These are phyloP conservation scores for Sporophila hypoxantha DNA, from an alignment of 2,113 vertebrate genomes.

Conservation along the genomic window DNA sequence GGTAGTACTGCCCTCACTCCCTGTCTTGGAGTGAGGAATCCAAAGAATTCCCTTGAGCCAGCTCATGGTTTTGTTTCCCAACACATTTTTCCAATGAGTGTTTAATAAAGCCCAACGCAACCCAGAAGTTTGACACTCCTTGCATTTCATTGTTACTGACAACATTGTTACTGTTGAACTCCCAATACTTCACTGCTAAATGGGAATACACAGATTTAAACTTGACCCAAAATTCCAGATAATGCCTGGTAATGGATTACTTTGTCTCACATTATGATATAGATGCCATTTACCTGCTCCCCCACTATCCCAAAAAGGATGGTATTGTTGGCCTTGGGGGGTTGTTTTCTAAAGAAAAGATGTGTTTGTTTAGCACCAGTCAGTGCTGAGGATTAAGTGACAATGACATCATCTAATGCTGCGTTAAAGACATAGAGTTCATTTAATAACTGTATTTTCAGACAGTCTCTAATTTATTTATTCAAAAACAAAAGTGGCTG, in stretches of 20 bases:
- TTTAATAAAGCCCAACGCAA: accelerated
- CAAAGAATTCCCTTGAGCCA: neutral
- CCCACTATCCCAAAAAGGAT: neutral
- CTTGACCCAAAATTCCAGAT: neutral
- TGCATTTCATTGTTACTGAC: too few relatives aligned
- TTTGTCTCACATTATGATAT: neutral
- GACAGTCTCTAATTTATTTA: neutral
- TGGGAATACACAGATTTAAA: neutral
- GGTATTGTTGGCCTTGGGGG: accelerated
- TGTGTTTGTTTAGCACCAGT: neutral
- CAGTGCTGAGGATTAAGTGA: neutral
- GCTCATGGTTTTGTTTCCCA: neutral
- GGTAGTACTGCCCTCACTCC: neutral
- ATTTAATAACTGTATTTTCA: neutral
- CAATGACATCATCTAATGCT: neutral
- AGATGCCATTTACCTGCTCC: neutral
- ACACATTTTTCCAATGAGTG: neutral
- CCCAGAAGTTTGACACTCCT: neutral
- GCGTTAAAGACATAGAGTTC: neutral
- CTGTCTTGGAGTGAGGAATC: neutral
- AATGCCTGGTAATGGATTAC: neutral
- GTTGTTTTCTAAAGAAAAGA: neutral
- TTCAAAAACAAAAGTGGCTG: neutral
- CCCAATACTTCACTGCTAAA: neutral
- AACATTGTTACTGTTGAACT: neutral